Conservation (phyloP, 1,140 invertebrate species). For the Aporrectodea caliginosa region DNA sequence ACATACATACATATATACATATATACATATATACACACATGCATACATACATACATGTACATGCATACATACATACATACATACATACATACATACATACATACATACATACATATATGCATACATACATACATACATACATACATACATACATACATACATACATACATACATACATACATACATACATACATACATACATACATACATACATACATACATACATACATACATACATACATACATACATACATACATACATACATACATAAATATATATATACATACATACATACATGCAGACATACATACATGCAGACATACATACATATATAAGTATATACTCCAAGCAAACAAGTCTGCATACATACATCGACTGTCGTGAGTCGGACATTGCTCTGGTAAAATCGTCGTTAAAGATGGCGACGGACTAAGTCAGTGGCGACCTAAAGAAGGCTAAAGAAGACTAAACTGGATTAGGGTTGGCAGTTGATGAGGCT, state of each 20-base stretch:
- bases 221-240: slow-evolving; percentile 7
- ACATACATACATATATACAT: slow-evolving; percentile 4
- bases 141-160: slow-evolving; percentile 7
- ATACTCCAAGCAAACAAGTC: neutral
- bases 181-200: slow-evolving; percentile 7
- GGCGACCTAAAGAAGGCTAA: too few relatives aligned
- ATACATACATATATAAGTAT: too few relatives aligned
- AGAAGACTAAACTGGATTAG: too few relatives aligned
- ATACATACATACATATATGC: slow-evolving; percentile 4
- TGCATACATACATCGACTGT: too few relatives aligned
- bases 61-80: slow-evolving; percentile 7
- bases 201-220: slow-evolving; percentile 7
- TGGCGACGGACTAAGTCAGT: too few relatives aligned
- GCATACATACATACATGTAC: slow-evolving; percentile 4
- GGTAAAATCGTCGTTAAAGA: too few relatives aligned
- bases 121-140: slow-evolving; percentile 7
- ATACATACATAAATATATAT: too few relatives aligned
- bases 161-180: slow-evolving; percentile 7
- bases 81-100: slow-evolving; percentile 7
- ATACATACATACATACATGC: slow-evolving; percentile 5
- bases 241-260: slow-evolving; percentile 7
- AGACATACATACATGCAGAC: too few relatives aligned
- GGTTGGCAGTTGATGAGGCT: too few relatives aligned
- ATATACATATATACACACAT: slow-evolving; percentile 1
- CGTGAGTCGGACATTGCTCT: too few relatives aligned